These are phyloP conservation scores for Choristoneura rosaceana DNA, from an alignment of 2,888 invertebrate genomes.

Conservation along the genomic window DNA sequence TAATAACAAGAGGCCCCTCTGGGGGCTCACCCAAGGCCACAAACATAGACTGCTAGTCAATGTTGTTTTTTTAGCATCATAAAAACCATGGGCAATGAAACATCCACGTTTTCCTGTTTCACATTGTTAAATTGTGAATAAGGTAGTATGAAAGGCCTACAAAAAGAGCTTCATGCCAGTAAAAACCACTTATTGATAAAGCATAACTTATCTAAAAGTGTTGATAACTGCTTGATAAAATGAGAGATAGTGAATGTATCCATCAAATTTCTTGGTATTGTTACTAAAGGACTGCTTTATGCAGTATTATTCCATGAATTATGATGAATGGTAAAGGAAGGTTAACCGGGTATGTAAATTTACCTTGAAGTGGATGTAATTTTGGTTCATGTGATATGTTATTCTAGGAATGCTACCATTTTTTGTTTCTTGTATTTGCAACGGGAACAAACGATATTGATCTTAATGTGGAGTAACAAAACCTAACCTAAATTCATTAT, in stretches of 20 bases:
- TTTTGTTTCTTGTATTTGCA: not conserved
- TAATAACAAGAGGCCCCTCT: conserved; percentile 52
- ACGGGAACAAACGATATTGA: too few species aligned
- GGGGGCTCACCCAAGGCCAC: conserved; percentile 52
- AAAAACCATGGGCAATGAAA: not conserved
- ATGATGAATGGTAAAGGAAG: conserved; percentile 3
- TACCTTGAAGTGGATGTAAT: too few species aligned
- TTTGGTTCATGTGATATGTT: too few species aligned
- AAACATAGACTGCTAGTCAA: conserved; percentile 13
- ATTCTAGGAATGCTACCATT: not conserved
- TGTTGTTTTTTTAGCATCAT: not conserved
- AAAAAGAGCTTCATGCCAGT: not conserved
- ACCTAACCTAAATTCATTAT: not conserved
- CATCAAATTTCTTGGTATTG: conserved; percentile 30
- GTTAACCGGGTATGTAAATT: not conserved
- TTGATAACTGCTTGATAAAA: conserved; percentile 17
- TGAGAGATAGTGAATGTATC: conserved; percentile 24
- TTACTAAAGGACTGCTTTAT: conserved; percentile 18
- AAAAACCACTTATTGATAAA: conserved; percentile 4
- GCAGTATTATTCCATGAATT: conserved; percentile 18
- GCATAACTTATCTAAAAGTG: not conserved
- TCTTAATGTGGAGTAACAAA: not conserved
- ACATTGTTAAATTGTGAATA: not conserved
- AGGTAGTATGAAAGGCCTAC: not conserved
- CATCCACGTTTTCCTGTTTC: not conserved